These are phyloP conservation scores for Cyprinus carpio DNA, from an alignment of 2,113 vertebrate species.

Conservation along the genomic window DNA sequence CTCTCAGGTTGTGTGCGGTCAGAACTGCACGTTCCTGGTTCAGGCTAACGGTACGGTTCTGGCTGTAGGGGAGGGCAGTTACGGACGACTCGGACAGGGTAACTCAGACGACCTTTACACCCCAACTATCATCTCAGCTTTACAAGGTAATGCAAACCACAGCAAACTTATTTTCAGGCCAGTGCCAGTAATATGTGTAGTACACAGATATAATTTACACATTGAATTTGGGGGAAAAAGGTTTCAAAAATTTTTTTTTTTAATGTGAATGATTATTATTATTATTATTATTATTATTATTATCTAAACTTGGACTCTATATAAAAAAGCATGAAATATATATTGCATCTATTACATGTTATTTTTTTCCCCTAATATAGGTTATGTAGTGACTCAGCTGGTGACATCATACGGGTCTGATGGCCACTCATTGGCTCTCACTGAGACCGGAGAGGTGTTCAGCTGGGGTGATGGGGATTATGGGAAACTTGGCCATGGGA, in stretches of 20 bases:
- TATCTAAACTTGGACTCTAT: neutral
- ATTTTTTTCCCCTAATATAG: slow-evolving; percentile 61
- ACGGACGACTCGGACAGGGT: slow-evolving; percentile 79
- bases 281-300: neutral
- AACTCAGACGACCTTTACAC: slow-evolving; percentile 81
- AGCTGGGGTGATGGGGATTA: slow-evolving; percentile 85
- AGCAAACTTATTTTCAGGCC: neutral
- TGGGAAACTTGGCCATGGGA: slow-evolving; percentile 81
- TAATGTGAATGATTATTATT: too few relatives aligned
- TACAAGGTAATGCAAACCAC: slow-evolving; percentile 72
- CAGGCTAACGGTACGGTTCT: slow-evolving; percentile 78
- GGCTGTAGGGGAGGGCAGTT: slow-evolving; percentile 81
- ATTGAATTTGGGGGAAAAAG: too few relatives aligned
- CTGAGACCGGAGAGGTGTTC: slow-evolving; percentile 82
- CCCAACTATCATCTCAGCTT: slow-evolving; percentile 77
- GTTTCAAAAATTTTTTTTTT: too few relatives aligned
- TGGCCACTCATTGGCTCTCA: slow-evolving; percentile 80
- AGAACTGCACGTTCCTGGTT: slow-evolving; percentile 82
- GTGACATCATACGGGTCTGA: slow-evolving; percentile 81
- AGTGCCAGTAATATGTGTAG: neutral
- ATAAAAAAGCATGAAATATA: neutral
- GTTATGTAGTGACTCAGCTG: slow-evolving; percentile 80
- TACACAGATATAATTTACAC: neutral
- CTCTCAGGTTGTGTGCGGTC: slow-evolving; percentile 78
- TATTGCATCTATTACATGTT: too few relatives aligned